These are phyloP conservation scores for Platysteira castanea DNA, from an alignment of 2,113 vertebrate genomes.

Conservation along the genomic window DNA sequence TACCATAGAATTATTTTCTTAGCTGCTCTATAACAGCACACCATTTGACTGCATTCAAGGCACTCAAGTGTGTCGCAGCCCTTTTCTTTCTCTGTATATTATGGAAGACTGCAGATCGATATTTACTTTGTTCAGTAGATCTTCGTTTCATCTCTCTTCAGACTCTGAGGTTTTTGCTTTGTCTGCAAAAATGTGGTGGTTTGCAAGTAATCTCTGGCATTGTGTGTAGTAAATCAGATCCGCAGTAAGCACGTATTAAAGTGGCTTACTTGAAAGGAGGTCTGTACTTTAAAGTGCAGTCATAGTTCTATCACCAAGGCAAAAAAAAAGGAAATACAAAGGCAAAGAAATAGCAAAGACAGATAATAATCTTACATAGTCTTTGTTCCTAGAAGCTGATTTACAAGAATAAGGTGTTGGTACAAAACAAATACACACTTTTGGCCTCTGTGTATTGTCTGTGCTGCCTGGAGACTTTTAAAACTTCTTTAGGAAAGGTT, in stretches of 20 bases:
- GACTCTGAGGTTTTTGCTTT: not conserved
- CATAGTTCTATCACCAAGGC: not conserved
- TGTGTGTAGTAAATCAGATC: not conserved
- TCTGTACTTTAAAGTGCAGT: not conserved
- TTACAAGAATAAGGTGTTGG: not conserved
- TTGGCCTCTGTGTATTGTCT: not conserved
- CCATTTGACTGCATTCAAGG: not conserved
- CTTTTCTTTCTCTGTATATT: not conserved
- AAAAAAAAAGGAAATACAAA: not conserved
- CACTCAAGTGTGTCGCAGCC: not conserved
- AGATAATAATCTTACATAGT: not conserved
- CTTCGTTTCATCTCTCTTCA: not conserved
- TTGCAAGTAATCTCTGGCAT: not conserved
- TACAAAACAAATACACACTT: not conserved
- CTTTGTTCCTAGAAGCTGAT: not conserved
- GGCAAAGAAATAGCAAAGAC: not conserved
- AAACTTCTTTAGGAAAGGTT: not conserved
- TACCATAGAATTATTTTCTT: not conserved
- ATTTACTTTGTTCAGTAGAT: not conserved
- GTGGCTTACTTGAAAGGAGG: not conserved
- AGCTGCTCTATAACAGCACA: not conserved
- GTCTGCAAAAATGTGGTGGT: not conserved
- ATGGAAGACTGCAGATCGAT: not conserved
- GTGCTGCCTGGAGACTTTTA: not conserved
- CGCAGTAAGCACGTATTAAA: not conserved